Evolutionary conservation across 2,113 vertebrate genomes (phyloP).

Genomic region (Formicarius rufipectus): DNA sequence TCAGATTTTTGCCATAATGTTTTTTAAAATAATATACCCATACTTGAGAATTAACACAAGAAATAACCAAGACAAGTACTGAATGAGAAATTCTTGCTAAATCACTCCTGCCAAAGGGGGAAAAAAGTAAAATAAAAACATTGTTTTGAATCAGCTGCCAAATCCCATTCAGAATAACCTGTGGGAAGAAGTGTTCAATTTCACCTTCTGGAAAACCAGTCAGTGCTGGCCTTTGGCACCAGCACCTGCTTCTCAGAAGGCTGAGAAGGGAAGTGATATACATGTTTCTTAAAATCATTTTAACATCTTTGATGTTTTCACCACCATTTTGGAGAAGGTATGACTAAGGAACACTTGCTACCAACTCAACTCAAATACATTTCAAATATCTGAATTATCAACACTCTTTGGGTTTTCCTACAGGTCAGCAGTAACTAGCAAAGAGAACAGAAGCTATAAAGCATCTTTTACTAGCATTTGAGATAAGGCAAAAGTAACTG

Average conservation of each 20-base stretch:
- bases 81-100: neutral
- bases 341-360: neutral
- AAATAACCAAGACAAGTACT: neutral
- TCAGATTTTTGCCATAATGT: neutral
- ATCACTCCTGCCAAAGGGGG: neutral
- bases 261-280: neutral
- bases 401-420: neutral
- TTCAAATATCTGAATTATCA: neutral
- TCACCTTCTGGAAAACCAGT: neutral
- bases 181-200: neutral
- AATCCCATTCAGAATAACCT: neutral
- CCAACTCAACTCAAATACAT: neutral
- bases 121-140: neutral
- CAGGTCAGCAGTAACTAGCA: neutral
- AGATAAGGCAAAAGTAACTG: neutral
- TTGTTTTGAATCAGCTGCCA: neutral
- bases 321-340: neutral
- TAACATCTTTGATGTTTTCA: neutral
- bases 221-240: neutral
- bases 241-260: neutral
- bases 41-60: neutral
- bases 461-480: neutral
- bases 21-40: neutral
- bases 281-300: neutral
- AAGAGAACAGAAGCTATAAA: neutral